Evolutionary conservation across 2,797 vertebrate species (phyloP).

Genomic region (Sylvia borin): DNA sequence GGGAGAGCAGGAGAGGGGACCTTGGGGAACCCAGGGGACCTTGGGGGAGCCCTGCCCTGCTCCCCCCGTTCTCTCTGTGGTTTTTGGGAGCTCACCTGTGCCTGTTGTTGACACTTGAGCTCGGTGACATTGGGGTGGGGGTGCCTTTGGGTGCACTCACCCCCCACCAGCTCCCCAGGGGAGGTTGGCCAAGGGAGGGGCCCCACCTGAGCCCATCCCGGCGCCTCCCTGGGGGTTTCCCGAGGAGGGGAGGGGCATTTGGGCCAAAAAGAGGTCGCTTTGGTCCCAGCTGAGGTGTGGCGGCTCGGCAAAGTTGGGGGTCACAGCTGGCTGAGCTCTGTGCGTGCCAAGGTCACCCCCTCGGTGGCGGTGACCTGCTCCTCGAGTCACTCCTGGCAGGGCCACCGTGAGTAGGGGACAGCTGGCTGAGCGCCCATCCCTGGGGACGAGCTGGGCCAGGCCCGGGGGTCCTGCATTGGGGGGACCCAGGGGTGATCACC

Average conservation of each 20-base stretch:
- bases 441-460: too few relatives aligned
- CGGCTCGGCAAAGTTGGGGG: background rate
- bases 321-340: background rate
- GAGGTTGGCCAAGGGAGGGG: background rate
- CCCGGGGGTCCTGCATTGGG: too few relatives aligned
- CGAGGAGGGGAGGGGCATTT: background rate
- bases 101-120: background rate
- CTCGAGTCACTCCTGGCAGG: background rate
- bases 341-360: background rate
- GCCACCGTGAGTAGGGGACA: fast-evolving
- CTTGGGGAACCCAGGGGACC: background rate
- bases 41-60: background rate
- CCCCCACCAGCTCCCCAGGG: background rate
- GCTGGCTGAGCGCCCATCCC: background rate
- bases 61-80: background rate
- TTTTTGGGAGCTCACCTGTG: background rate
- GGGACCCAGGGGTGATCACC: background rate
- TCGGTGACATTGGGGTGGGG: background rate
- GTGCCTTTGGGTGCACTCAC: background rate
- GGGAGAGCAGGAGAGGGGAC: background rate
- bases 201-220: background rate
- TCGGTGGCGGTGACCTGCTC: background rate
- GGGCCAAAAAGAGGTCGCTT: fast-evolving
- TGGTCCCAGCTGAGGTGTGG: background rate
- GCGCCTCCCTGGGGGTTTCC: background rate